These are phyloP conservation scores for Melanostoma mellinum DNA, from an alignment of 2,888 invertebrate genomes.

Conservation along the genomic window DNA sequence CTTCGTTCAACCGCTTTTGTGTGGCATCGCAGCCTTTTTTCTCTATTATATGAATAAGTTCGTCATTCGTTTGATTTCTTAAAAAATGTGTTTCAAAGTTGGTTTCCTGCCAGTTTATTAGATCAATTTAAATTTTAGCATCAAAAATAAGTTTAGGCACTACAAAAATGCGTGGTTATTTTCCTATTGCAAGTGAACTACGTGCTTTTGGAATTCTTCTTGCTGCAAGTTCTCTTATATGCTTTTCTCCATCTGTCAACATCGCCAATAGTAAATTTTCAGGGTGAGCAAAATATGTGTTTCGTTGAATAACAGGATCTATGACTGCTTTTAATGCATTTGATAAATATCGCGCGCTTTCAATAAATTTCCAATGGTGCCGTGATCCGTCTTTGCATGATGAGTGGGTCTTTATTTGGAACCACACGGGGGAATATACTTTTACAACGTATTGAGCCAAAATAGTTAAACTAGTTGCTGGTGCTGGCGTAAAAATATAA, in stretches of 20 bases:
- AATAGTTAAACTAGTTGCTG: neutral
- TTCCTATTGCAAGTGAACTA: too few species aligned
- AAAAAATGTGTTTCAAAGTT: too few species aligned
- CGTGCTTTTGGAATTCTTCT: slow-evolving; percentile 1
- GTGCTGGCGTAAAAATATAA: slow-evolving; percentile 12
- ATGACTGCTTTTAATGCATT: neutral
- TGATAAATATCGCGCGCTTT: neutral
- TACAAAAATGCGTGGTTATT: too few species aligned
- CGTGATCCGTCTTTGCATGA: slow-evolving; percentile 2
- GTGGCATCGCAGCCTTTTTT: too few species aligned
- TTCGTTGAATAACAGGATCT: slow-evolving; percentile 16
- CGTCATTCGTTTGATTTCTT: too few species aligned
- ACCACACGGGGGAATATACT: neutral
- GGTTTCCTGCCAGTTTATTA: too few species aligned
- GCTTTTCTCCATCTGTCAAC: slow-evolving; percentile 2
- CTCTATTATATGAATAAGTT: too few species aligned
- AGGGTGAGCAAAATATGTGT: slow-evolving; percentile 10
- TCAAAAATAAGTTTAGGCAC: too few species aligned
- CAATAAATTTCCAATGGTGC: slow-evolving; percentile 11
- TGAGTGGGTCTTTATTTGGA: neutral
- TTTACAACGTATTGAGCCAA: neutral
- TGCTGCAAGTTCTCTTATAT: slow-evolving; percentile 1
- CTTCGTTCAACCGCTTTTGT: too few species aligned
- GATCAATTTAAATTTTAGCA: too few species aligned
- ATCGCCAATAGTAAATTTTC: slow-evolving; percentile 23